Evolutionary conservation across 2,113 vertebrate genomes (phyloP), one percentile per base, ranked within the genome.

Genomic region (Nasalis larvatus): DNA sequence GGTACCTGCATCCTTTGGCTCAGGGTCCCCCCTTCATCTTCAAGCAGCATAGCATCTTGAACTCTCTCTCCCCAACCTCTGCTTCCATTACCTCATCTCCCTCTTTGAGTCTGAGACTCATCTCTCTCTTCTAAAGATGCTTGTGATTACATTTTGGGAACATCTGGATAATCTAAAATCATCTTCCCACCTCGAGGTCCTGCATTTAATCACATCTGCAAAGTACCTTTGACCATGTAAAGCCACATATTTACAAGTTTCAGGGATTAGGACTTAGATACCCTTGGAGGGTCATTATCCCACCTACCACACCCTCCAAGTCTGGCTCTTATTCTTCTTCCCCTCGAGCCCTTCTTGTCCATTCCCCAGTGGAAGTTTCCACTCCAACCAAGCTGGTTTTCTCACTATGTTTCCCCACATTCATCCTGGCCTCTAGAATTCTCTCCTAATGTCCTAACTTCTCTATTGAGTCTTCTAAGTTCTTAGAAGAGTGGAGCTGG

Each of bases 241-340:
- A n/a, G 6, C 20, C 4, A 52, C 37, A 14, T 3, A 6, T 23
- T 74, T 25, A 14, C 12, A 49, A 37, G 32, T 32, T 37, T 84
- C 1, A 40, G 40, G 27, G 37, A 32, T 73, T 20, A 56, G 27
- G 56, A 40, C 32, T 7, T 42, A n/a, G 27, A 49, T 6, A 13
- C 11, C 17, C 14, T 47, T 0, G 4, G 21, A 4, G 7, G 11
- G 6, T 23, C 12, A 1, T 30, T 6, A 1, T 30, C 8, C 25
- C 35, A 21, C 21, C 21, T 3, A 8, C 32, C 3, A 12, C 23
- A 8, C 3, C 12, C 7, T 52, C 69, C 9, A 78, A 42, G 45
- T 17, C 8, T 0, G 1, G 1, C 2, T 1, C n/a, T 35, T 45
- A 8, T 8, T 23, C 27, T 42, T 40, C 40, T 40, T 60, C 23